Evolutionary conservation across 1,140 invertebrate species (phyloP), one percentile per base, ranked within the genome.

Genomic region (Panagrolaimus sp.): DNA sequence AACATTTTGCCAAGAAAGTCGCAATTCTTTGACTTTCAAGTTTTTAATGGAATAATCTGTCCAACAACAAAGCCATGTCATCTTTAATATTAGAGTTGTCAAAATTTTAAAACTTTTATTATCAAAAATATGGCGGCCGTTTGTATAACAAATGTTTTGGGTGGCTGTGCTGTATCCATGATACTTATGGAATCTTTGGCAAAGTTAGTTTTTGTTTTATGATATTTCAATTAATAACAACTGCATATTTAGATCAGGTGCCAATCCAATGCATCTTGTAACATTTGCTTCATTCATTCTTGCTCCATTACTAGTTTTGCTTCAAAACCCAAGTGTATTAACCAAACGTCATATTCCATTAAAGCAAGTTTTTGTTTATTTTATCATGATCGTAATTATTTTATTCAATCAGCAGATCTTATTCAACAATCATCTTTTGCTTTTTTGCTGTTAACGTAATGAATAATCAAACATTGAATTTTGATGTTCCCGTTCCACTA

Each of bases 401-500:
- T n/a, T n/a, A 57, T 20, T 16, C 85, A 86, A 67, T 83, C 92
- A 89, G 74, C 88, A 93, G 89, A 74, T 88, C 90, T 75, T 98
- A 98, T 82, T 74, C 91, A 7, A 85, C 89, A 42, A 85, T 98
- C 67, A 93, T 97, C 0, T 81, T 88, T 2, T 89, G 97, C 82
- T 98, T 96, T 84, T 98, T 97, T 83, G 82, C 92, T 1, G 88
- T 90, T 7, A 96, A 91, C 84, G 90, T 97, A 4, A 89, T 89
- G 14, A 98, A 97, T 83, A 98, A 98, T 84, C 92, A 92, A 86
- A 92, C 92, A 0, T 91, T 97, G 78, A 89, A 90, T 80, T 97
- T 95, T 78, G 94, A 96, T 80, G 93, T 98, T 80, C 90, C 95
- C 0, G 94, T 98, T 89, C 94, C 95, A 11, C 85, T 98, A 8